Evolutionary conservation across 2,888 invertebrate species (phyloP).

Genomic region (Hydrotaea diabolus): DNA sequence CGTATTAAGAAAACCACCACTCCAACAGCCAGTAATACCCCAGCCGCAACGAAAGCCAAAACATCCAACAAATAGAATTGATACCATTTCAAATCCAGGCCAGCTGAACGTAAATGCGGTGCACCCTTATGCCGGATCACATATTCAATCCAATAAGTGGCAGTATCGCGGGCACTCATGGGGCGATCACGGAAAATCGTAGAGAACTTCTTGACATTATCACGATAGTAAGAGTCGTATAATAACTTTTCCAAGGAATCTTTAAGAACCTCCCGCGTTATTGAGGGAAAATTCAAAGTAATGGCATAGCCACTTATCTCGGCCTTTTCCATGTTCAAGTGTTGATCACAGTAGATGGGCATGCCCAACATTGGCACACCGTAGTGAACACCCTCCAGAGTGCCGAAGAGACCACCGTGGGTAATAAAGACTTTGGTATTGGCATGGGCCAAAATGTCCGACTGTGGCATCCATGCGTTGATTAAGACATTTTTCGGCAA

Average conservation of each 20-base stretch:
- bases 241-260: conserved; percentile 78
- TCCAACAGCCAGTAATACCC: conserved; percentile 27
- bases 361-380: conserved; percentile 81
- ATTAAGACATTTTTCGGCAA: conserved; percentile 81
- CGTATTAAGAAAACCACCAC: neutral
- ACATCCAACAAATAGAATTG: conserved; percentile 80
- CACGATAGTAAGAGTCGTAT: conserved; percentile 77
- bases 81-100: conserved; percentile 78
- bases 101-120: conserved; percentile 78
- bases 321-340: conserved; percentile 78
- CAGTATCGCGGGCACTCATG: conserved; percentile 75
- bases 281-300: conserved; percentile 76
- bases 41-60: conserved; percentile 69
- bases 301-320: conserved; percentile 78
- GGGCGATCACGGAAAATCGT: conserved; percentile 79
- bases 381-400: conserved; percentile 80
- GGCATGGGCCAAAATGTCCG: conserved; percentile 81
- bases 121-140: conserved; percentile 80
- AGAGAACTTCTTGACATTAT: conserved; percentile 77
- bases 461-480: conserved; percentile 82
- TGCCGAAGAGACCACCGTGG: conserved; percentile 81
- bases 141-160: conserved; percentile 81
- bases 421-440: conserved; percentile 81
- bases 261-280: conserved; percentile 74
- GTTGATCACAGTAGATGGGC: conserved; percentile 81